These are phyloP conservation scores for Dolichopus griseipennis DNA, from an alignment of 2,888 invertebrate species.

Conservation along the genomic window DNA sequence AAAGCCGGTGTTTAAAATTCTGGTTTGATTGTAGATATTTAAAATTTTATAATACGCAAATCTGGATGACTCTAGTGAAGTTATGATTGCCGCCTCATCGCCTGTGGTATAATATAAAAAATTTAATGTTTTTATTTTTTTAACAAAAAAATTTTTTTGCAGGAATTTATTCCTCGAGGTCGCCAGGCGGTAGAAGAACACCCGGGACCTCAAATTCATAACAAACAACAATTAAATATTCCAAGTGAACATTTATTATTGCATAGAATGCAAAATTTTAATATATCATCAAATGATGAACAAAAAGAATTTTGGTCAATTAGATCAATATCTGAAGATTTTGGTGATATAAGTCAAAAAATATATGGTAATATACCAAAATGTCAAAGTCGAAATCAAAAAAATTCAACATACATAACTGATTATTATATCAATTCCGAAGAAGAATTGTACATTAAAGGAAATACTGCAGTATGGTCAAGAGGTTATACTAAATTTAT, in stretches of 20 bases:
- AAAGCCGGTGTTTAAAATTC: neutral
- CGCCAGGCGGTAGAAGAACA: constrained; percentile 69
- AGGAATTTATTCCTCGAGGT: constrained; percentile 86
- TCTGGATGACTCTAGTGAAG: constrained; percentile 79
- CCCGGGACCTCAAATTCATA: constrained; percentile 55
- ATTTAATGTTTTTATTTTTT: neutral
- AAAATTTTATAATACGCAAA: constrained; percentile 47
- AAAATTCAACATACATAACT: constrained; percentile 31
- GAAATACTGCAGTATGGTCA: constrained; percentile 75
- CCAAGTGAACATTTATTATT: constrained; percentile 57
- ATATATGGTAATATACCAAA: constrained; percentile 19
- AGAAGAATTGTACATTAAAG: constrained; percentile 81
- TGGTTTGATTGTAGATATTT: neutral
- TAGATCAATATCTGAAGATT: constrained; percentile 51
- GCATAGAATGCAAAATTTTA: constrained; percentile 67
- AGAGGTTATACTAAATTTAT: constrained; percentile 44
- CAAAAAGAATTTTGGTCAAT: constrained; percentile 50
- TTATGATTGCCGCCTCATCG: constrained; percentile 85
- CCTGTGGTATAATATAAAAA: constrained; percentile 57
- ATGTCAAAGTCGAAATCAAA: neutral
- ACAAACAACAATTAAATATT: constrained; percentile 41
- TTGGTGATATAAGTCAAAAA: constrained; percentile 16
- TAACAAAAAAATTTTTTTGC: constrained; percentile 20
- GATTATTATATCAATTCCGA: constrained; percentile 50
- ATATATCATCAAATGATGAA: constrained; percentile 53